A percentile compares a stretch with the other conserved stretches of the same genome.
Conservation (phyloP, 53 echinoderm and acorn worm species). For the Echinometra lucunter region DNA sequence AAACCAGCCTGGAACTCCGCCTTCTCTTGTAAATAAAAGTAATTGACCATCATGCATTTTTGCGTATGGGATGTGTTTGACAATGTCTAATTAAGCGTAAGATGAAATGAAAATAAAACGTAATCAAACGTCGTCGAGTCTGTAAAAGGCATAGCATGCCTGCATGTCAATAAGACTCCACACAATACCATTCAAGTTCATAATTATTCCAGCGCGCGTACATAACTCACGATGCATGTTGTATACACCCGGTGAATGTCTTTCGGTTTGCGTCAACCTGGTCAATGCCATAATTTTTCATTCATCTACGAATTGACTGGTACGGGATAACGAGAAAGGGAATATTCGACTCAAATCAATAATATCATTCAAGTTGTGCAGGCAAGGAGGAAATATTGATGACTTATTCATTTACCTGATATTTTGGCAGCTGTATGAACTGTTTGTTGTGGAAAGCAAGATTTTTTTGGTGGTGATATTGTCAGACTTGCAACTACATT, state of each 20-base stretch:
- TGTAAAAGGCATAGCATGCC: background rate
- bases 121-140: background rate
- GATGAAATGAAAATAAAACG: conserved; percentile 20
- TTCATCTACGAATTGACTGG: background rate
- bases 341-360: background rate
- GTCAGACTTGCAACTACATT: background rate
- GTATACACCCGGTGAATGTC: background rate
- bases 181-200: background rate
- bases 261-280: background rate
- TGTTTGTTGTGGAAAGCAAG: background rate
- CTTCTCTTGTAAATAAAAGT: background rate
- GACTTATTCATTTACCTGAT: background rate
- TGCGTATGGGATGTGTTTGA: background rate
- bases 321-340: background rate
- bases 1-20: background rate
- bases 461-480: background rate
- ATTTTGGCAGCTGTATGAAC: background rate
- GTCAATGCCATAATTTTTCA: too few species aligned
- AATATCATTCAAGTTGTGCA: background rate
- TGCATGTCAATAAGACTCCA: background rate
- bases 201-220: background rate
- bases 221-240: background rate
- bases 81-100: background rate
- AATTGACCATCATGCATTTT: background rate
- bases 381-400: background rate